These are phyloP conservation scores for Dicranocentrus wangi DNA, from an alignment of 2,888 invertebrate species.

Conservation along the genomic window DNA sequence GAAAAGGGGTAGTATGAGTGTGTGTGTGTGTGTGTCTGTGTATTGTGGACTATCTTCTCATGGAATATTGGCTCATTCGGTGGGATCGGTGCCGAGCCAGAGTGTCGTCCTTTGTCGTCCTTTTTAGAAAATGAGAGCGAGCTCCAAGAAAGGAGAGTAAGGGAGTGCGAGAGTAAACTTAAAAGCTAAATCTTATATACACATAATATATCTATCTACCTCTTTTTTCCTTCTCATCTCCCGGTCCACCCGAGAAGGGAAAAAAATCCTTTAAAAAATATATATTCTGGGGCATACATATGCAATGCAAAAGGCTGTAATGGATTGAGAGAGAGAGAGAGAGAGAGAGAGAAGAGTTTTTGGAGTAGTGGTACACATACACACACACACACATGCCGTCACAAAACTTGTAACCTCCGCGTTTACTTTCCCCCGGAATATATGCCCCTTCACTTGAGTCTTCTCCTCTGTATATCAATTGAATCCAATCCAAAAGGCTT, in stretches of 20 bases:
- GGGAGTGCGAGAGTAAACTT: constrained; percentile 50
- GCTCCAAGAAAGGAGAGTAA: constrained; percentile 17
- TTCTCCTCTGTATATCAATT: constrained; percentile 66
- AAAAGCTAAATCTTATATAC: constrained; percentile 63
- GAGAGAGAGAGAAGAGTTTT: too few relatives aligned
- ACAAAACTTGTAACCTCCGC: background rate
- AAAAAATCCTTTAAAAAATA: constrained; percentile 41
- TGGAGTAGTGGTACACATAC: background rate
- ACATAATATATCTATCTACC: constrained; percentile 24
- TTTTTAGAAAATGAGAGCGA: constrained; percentile 23
- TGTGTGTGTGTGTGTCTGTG: constrained; percentile 25
- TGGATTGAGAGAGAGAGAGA: background rate
- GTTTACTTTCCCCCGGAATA: constrained; percentile 17
- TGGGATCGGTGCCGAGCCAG: constrained; percentile 28
- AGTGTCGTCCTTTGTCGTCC: constrained; percentile 56
- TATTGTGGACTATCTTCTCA: too few relatives aligned
- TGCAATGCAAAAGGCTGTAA: background rate
- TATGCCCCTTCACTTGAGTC: constrained; percentile 2
- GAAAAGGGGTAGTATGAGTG: constrained; percentile 33
- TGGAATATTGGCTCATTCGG: constrained; percentile 64
- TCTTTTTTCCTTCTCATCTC: constrained; percentile 38
- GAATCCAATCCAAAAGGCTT: constrained; percentile 72
- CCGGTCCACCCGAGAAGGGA: background rate
- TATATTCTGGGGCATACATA: constrained; percentile 26
- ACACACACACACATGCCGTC: constrained; percentile 1